These are phyloP conservation scores for Corydoras sp. DNA, from an alignment of 2,113 vertebrate genomes.

Conservation along the genomic window DNA sequence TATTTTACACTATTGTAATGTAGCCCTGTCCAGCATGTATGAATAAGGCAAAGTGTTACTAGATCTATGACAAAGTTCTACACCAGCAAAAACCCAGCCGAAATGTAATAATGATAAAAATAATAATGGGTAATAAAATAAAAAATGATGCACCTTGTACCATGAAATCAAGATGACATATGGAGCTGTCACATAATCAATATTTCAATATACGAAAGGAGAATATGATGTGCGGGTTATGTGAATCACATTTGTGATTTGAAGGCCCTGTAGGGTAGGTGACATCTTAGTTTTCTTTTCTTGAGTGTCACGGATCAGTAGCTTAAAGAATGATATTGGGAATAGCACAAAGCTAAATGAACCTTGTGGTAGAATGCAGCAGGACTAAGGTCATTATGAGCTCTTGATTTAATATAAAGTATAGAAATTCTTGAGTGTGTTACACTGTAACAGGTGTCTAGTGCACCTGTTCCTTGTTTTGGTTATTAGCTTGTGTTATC, in stretches of 20 bases:
- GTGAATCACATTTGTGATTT: constrained; percentile 35
- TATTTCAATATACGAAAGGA: constrained; percentile 35
- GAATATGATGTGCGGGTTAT: constrained; percentile 27
- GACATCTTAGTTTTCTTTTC: constrained; percentile 33
- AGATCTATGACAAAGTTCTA: constrained; percentile 30
- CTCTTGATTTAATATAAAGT: not conserved
- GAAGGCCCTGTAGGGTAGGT: constrained; percentile 32
- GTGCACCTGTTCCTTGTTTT: too few species aligned
- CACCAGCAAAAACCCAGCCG: constrained; percentile 12
- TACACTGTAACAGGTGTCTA: too few species aligned
- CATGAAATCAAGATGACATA: constrained; percentile 38
- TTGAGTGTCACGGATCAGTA: constrained; percentile 30
- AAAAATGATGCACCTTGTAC: constrained; percentile 28
- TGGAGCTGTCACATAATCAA: constrained; percentile 35
- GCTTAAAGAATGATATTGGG: constrained; percentile 31
- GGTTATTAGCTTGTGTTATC: too few species aligned
- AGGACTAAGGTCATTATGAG: constrained; percentile 10
- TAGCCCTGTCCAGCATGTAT: too few species aligned
- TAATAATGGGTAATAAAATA: not conserved
- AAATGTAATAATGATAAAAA: not conserved
- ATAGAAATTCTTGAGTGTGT: too few species aligned
- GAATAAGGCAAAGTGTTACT: too few species aligned
- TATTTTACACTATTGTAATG: too few species aligned
- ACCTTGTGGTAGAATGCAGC: constrained; percentile 23
- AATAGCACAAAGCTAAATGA: constrained; percentile 25